A percentile compares a stretch with the other conserved stretches of the same genome.
These are phyloP conservation scores for Pogona vitticeps DNA, from an alignment of 2,113 vertebrate species.

Conservation along the genomic window DNA sequence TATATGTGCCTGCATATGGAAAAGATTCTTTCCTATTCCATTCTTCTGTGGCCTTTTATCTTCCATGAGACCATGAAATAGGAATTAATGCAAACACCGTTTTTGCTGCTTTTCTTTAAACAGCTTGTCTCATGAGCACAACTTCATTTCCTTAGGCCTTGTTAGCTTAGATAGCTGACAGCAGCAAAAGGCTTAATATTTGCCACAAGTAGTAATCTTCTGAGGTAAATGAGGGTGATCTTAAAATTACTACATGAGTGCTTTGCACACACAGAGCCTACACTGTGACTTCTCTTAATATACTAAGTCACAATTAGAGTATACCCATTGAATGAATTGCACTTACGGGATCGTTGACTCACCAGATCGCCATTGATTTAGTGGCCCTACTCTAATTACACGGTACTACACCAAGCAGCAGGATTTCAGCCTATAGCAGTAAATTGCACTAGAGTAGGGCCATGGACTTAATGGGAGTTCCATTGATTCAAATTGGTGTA, in stretches of 20 bases:
- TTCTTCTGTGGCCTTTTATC: conserved; percentile 51
- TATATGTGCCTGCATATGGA: neutral
- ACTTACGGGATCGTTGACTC: too few relatives aligned
- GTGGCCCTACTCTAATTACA: too few relatives aligned
- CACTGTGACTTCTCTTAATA: conserved; percentile 6
- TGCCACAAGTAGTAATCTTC: conserved; percentile 43
- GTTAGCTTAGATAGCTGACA: conserved; percentile 41
- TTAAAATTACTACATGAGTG: conserved; percentile 51
- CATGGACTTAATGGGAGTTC: too few relatives aligned
- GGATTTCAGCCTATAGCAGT: too few relatives aligned
- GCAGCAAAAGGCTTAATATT: conserved; percentile 30
- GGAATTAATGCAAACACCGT: conserved; percentile 47
- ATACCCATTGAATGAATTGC: too few relatives aligned
- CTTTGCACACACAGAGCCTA: conserved; percentile 29
- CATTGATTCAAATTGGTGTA: too few relatives aligned
- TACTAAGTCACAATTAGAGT: too few relatives aligned
- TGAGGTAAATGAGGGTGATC: conserved; percentile 52
- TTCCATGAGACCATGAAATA: conserved; percentile 27
- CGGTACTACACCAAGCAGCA: too few relatives aligned
- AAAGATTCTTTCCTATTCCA: conserved; percentile 13
- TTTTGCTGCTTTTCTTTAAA: conserved; percentile 35
- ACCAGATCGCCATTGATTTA: too few relatives aligned
- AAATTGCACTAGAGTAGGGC: too few relatives aligned
- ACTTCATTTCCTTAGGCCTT: conserved; percentile 38
- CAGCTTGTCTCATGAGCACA: conserved; percentile 14